Percentiles rank a stretch among this genome's conserved stretches.
Conservation (phyloP, 2,113 vertebrate genomes). For the Strix uralensis region DNA sequence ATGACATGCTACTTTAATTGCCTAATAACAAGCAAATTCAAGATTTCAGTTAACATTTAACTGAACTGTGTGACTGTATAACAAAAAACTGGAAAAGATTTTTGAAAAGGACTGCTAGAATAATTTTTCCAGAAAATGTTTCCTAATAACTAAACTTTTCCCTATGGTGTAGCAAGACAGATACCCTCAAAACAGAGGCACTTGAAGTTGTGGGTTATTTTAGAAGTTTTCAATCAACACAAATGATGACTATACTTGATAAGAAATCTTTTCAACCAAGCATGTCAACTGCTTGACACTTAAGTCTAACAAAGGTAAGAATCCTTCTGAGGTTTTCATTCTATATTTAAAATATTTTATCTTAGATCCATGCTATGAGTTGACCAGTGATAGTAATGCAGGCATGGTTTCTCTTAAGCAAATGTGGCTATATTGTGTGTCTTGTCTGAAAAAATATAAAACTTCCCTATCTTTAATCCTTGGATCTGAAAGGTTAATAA, state of each 20-base stretch:
- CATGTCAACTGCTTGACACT: not conserved
- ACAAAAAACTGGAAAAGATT: not conserved
- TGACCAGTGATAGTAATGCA: not conserved
- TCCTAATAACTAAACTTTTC: not conserved
- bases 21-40: not conserved
- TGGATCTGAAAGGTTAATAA: not conserved
- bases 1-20: not conserved
- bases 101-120: not conserved
- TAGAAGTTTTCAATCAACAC: not conserved
- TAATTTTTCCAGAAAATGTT: not conserved
- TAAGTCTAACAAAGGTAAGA: not conserved
- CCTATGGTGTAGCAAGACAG: not conserved
- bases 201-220: not conserved
- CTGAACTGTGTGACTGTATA: not conserved
- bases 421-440: fast-evolving
- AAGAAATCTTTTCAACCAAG: not conserved
- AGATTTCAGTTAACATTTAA: not conserved
- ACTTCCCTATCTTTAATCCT: not conserved
- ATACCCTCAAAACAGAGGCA: not conserved
- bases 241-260: not conserved
- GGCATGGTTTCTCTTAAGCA: not conserved
- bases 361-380: not conserved
- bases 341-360: not conserved
- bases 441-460: not conserved
- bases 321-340: not conserved